Conservation (phyloP, 1,140 invertebrate genomes). For the Berghia stephanieae region DNA sequence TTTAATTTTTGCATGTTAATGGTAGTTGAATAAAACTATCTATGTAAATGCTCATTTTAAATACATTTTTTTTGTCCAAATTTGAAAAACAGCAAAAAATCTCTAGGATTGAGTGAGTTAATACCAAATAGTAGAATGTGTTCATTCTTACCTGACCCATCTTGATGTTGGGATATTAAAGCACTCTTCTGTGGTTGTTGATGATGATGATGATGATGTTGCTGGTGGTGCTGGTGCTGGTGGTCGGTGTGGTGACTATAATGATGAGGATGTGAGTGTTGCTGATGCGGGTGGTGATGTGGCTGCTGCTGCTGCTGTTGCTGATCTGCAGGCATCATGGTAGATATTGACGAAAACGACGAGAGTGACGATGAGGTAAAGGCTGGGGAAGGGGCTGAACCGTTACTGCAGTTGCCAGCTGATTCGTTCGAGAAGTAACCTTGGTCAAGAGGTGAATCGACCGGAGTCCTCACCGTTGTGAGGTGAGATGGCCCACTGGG, state of each 20-base stretch:
- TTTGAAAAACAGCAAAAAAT: no score
- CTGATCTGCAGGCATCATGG: constrained; percentile 46
- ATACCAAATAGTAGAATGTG: no score
- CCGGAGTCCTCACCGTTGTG: constrained; percentile 35
- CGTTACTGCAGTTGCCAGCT: constrained; percentile 49
- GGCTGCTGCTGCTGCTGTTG: not conserved
- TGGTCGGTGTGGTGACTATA: not conserved
- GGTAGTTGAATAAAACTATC: no score
- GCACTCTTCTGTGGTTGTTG: not conserved
- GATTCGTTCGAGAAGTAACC: constrained; percentile 59
- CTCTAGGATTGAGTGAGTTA: no score
- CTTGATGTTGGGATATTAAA: not conserved
- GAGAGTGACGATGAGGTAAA: constrained; percentile 37
- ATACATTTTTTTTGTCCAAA: no score
- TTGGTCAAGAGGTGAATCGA: constrained; percentile 51
- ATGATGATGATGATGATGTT: constrained; percentile 14
- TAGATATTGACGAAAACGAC: constrained; percentile 39
- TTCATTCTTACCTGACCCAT: no score
- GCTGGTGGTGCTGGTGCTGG: constrained; percentile 30
- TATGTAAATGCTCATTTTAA: no score
- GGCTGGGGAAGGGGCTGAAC: constrained; percentile 43
- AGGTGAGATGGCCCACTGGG: constrained; percentile 32
- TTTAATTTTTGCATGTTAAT: no score
- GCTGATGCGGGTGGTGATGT: not conserved
- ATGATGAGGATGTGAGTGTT: not conserved